phyloP scores from a whole-genome alignment of 2,888 invertebrate species.

The Patella depressa region DNA sequence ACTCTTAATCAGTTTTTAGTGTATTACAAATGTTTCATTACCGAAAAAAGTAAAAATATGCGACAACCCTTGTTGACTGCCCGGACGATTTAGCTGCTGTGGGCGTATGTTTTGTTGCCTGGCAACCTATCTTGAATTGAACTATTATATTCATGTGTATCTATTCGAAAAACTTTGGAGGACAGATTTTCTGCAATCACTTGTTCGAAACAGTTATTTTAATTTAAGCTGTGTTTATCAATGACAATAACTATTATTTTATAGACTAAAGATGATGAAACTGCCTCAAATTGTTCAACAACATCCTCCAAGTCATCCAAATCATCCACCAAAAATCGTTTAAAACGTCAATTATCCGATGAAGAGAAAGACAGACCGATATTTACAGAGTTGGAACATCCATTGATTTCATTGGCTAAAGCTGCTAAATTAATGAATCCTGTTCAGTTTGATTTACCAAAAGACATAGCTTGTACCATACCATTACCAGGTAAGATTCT shows the following conservation, averaged over 20 bases:
- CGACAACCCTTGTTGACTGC: too few species aligned
- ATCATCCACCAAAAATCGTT: constrained; percentile 11
- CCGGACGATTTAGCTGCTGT: too few species aligned
- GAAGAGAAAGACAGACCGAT: constrained; percentile 35
- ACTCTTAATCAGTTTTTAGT: too few species aligned
- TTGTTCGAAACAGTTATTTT: too few species aligned
- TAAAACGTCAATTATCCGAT: constrained; percentile 20
- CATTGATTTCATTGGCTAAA: constrained; percentile 84
- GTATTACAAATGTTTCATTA: too few species aligned
- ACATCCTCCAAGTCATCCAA: constrained; percentile 29
- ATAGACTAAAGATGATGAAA: constrained; percentile 62
- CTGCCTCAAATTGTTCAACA: constrained; percentile 53
- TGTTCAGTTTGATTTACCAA: constrained; percentile 88
- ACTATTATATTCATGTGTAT: too few species aligned
- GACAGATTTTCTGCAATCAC: too few species aligned
- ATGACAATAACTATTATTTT: background rate
- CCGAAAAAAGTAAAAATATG: too few species aligned
- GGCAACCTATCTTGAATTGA: too few species aligned
- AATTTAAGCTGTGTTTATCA: too few species aligned
- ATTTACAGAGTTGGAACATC: constrained; percentile 70
- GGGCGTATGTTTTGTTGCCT: too few species aligned
- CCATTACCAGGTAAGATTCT: constrained; percentile 66
- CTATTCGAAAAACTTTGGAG: too few species aligned
- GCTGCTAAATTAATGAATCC: constrained; percentile 91
- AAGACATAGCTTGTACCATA: constrained; percentile 77